Evolutionary conservation across 92 coral and sea anemone genomes (phyloP).

Genomic region (Siderastrea radians): DNA sequence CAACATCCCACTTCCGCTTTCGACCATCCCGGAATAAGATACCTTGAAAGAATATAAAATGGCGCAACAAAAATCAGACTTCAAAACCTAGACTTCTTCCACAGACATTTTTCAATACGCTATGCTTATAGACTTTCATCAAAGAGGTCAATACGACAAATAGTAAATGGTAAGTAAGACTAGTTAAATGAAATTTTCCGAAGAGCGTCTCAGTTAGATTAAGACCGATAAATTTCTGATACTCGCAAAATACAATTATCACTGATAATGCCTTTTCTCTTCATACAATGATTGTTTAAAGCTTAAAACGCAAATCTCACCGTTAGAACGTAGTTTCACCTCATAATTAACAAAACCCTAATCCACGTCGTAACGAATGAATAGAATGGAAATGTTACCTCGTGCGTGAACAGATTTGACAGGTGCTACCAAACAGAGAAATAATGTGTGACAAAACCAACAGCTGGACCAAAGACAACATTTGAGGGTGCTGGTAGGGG

Average conservation of each 20-base stretch:
- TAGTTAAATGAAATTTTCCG: no score
- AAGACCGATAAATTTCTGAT: no score
- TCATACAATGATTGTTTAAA: background rate
- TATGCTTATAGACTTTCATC: no score
- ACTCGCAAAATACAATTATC: no score
- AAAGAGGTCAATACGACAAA: no score
- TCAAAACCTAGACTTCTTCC: background rate
- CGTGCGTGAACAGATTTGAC: slow-evolving; percentile 30
- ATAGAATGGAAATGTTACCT: slow-evolving; percentile 22
- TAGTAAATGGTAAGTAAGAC: no score
- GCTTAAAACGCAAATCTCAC: background rate
- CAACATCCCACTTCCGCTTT: background rate
- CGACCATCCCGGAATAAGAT: slow-evolving; percentile 11
- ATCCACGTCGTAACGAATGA: slow-evolving; percentile 18
- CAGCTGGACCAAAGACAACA: background rate
- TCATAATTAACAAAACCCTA: background rate
- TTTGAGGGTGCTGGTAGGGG: background rate
- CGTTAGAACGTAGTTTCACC: background rate
- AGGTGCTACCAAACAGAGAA: slow-evolving; percentile 27
- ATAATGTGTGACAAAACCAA: slow-evolving; percentile 6
- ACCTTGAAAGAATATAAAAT: background rate
- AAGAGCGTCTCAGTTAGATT: no score
- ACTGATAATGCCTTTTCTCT: no score
- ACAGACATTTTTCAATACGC: no score
- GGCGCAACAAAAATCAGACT: background rate